These are phyloP conservation scores for Pantherophis alleghaniensis DNA, from an alignment of 2,797 vertebrate genomes.

Conservation along the genomic window DNA sequence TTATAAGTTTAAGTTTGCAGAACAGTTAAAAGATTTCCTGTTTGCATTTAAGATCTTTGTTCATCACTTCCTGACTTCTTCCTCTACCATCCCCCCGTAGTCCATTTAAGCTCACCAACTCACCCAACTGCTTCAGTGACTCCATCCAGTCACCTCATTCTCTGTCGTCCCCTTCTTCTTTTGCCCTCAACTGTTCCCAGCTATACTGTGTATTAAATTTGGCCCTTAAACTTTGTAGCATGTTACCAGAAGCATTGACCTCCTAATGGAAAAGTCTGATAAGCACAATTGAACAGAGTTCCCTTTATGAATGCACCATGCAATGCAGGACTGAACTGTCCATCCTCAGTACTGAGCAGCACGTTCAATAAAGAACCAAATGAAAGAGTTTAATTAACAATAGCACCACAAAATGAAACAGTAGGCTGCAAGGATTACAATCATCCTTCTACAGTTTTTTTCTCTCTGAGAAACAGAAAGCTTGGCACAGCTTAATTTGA, in stretches of 20 bases:
- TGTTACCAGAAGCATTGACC: neutral
- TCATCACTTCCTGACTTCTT: slow-evolving; percentile 2
- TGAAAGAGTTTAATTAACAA: neutral
- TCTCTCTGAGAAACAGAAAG: neutral
- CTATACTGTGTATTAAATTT: neutral
- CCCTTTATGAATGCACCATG: neutral
- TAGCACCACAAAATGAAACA: neutral
- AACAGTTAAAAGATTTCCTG: slow-evolving; percentile 1
- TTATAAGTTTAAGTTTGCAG: neutral
- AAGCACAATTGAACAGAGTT: neutral
- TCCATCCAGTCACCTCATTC: too few species aligned
- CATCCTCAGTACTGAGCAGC: neutral
- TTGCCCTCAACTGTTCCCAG: too few species aligned
- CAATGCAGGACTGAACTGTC: neutral
- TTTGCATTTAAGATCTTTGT: slow-evolving; percentile 2
- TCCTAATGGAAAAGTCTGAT: neutral
- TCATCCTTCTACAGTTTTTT: neutral
- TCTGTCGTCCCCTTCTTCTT: too few species aligned
- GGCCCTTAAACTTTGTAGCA: neutral
- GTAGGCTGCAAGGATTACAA: neutral
- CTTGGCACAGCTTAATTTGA: slow-evolving; percentile 1
- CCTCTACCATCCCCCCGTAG: too few species aligned
- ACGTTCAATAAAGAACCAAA: neutral
- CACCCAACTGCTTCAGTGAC: too few species aligned
- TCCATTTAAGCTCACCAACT: too few species aligned